These are phyloP conservation scores for Muntiacus muntjak DNA, from an alignment of 2,113 vertebrate species.

Conservation along the genomic window DNA sequence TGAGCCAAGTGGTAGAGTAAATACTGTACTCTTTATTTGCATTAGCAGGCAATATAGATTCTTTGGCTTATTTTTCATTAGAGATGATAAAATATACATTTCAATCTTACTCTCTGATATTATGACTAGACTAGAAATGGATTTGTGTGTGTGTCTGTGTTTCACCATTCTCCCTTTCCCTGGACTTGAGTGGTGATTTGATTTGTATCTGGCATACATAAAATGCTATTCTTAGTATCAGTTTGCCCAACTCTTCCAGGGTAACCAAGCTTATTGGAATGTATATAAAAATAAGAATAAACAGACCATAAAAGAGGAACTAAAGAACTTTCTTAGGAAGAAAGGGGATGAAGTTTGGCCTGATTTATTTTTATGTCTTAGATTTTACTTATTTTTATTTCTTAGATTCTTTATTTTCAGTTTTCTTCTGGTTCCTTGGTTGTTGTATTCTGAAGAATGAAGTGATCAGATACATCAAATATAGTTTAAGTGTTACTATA, in stretches of 20 bases:
- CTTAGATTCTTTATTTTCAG: neutral
- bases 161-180: neutral
- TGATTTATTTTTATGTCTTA: slow-evolving; percentile 10
- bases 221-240: neutral
- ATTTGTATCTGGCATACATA: neutral
- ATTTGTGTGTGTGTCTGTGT: neutral
- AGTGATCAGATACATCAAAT: neutral
- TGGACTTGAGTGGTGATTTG: neutral
- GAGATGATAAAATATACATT: neutral
- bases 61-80: neutral
- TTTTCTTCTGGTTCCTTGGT: neutral
- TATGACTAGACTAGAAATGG: neutral
- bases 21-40: neutral
- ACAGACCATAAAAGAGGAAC: neutral
- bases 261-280: neutral
- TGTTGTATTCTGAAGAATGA: neutral
- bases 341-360: neutral
- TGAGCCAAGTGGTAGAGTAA: neutral
- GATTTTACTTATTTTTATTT: neutral
- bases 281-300: neutral
- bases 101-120: neutral
- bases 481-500: slow-evolving; percentile 6
- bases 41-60: neutral
- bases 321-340: neutral
- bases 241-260: neutral